Conservation (phyloP, 2,888 invertebrate species). For the Congeria kusceri region DNA sequence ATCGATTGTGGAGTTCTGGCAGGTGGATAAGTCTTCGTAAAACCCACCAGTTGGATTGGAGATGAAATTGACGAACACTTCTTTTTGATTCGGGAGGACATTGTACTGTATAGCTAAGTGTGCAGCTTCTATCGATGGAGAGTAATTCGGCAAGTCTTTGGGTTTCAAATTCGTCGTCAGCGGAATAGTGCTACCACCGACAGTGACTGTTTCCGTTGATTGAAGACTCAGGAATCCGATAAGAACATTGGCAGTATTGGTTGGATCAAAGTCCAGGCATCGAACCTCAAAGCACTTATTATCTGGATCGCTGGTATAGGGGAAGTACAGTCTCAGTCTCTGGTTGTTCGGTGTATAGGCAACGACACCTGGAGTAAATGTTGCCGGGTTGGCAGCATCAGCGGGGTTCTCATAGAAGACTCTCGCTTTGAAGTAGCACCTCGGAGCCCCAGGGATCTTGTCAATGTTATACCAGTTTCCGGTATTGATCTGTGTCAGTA, state of each 20-base stretch:
- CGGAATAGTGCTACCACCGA: conserved; percentile 31
- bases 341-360: conserved; percentile 16
- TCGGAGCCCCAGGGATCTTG: conserved; percentile 30
- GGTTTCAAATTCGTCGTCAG: conserved; percentile 17
- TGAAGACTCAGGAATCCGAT: conserved; percentile 37
- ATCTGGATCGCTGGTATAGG: conserved; percentile 23
- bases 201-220: conserved; percentile 25
- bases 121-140: not conserved
- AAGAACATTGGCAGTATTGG: conserved; percentile 14
- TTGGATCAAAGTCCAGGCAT: conserved; percentile 19
- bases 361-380: conserved; percentile 22
- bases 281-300: conserved; percentile 35
- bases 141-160: conserved; percentile 12
- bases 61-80: conserved; percentile 32
- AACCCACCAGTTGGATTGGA: conserved; percentile 25
- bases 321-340: conserved; percentile 22
- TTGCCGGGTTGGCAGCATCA: conserved; percentile 7
- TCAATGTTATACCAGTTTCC: conserved; percentile 40
- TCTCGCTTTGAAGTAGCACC: conserved; percentile 43
- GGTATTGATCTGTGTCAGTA: conserved; percentile 10
- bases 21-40: conserved; percentile 13
- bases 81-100: conserved; percentile 20
- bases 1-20: conserved; percentile 13
- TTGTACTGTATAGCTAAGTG: conserved; percentile 17
- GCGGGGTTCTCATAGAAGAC: conserved; percentile 26